Evolutionary conservation across 2,113 vertebrate genomes (phyloP).

Genomic region (Actenoides hombroni): DNA sequence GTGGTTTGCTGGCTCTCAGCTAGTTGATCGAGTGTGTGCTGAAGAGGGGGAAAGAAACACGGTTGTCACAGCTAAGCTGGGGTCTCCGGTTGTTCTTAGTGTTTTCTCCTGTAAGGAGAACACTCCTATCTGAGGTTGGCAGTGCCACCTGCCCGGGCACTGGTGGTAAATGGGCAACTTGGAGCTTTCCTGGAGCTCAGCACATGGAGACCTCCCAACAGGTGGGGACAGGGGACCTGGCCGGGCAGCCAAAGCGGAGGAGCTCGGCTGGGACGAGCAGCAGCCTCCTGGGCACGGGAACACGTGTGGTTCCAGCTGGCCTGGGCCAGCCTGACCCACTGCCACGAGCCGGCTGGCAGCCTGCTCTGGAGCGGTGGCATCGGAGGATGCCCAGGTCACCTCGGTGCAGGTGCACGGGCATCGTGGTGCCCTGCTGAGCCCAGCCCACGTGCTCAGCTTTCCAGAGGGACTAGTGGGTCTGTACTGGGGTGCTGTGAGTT

Average conservation of each 20-base stretch:
- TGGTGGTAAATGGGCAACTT: rapidly evolving
- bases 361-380: rapidly evolving
- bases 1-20: not conserved
- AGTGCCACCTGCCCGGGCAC: rapidly evolving
- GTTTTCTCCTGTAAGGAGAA: not conserved
- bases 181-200: not conserved
- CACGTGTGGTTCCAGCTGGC: rapidly evolving
- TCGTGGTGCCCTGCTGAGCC: not conserved
- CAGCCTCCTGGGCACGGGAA: not conserved
- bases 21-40: not conserved
- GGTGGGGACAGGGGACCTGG: not conserved
- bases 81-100: not conserved
- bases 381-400: not conserved
- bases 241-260: not conserved
- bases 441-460: rapidly evolving
- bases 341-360: not conserved
- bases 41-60: not conserved
- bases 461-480: not conserved
- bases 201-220: rapidly evolving
- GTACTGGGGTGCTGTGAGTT: not conserved
- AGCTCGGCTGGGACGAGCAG: rapidly evolving
- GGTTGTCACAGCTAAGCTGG: not conserved
- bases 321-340: rapidly evolving
- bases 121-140: not conserved
- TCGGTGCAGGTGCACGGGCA: not conserved